Evolutionary conservation across 2,797 vertebrate genomes (phyloP).

Genomic region (Vireo griseus): DNA sequence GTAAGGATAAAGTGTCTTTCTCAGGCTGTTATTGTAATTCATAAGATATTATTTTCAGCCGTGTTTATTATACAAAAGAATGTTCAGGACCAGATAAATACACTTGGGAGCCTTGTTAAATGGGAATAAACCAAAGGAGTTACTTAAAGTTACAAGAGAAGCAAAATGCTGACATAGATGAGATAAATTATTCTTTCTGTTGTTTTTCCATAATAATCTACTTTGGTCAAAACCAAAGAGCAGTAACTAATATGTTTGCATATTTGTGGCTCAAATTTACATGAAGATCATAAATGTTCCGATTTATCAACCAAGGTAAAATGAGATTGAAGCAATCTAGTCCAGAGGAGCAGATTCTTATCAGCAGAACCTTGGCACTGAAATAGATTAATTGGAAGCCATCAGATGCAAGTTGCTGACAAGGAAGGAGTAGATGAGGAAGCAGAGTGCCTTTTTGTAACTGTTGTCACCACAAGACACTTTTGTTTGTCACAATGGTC

Average conservation of each 20-base stretch:
- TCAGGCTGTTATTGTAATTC: constrained; percentile 54
- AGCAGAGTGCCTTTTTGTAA: not conserved
- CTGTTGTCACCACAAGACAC: not conserved
- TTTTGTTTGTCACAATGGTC: not conserved
- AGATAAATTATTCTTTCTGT: constrained; percentile 1
- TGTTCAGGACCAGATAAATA: constrained; percentile 65
- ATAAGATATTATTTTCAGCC: constrained; percentile 66
- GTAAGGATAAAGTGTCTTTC: constrained; percentile 33
- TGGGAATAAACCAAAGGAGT: constrained; percentile 44
- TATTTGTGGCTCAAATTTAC: not conserved
- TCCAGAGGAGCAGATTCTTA: not conserved
- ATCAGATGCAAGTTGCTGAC: not conserved
- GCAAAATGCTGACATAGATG: constrained; percentile 47
- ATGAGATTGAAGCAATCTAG: constrained; percentile 2
- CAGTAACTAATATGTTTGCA: not conserved
- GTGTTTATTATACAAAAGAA: constrained; percentile 60
- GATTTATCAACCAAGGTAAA: constrained; percentile 21
- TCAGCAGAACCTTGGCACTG: not conserved
- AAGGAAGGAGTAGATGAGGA: not conserved
- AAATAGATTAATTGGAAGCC: not conserved
- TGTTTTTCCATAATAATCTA: not conserved
- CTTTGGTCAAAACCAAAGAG: not conserved
- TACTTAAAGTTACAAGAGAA: constrained; percentile 55
- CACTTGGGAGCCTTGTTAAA: constrained; percentile 50
- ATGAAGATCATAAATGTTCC: not conserved